phyloP scores from a whole-genome alignment of 2,797 vertebrate species.

The Helostoma temminkii region DNA sequence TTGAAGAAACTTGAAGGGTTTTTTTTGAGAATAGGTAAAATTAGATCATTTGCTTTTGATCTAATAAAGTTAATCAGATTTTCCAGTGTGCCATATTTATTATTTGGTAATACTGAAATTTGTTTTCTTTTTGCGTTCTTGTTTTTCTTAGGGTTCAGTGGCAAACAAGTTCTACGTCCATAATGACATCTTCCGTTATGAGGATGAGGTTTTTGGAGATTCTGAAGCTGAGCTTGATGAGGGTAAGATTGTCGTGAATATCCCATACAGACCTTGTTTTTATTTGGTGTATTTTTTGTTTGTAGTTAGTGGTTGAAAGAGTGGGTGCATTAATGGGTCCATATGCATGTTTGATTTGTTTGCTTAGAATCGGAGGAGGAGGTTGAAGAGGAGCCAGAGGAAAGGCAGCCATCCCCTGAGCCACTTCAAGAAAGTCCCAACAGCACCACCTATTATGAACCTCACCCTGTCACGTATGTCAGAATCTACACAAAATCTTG shows the following conservation, averaged over 20 bases:
- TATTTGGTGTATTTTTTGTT: background rate
- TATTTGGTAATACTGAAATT: no score
- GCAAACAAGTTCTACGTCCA: conserved; percentile 99
- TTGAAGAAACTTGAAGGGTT: no score
- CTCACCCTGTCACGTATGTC: conserved; percentile 90
- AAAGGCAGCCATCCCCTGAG: conserved; percentile 92
- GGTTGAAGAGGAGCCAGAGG: conserved; percentile 94
- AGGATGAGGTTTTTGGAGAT: conserved; percentile 98
- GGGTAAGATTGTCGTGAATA: conserved; percentile 76
- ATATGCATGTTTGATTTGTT: background rate
- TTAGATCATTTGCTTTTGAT: background rate
- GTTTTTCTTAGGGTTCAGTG: conserved; percentile 91
- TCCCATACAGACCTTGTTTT: background rate
- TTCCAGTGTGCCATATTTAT: background rate
- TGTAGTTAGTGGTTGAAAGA: background rate
- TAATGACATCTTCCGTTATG: conserved; percentile 99
- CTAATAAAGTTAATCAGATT: background rate
- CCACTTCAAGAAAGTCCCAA: conserved; percentile 92
- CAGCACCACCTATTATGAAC: conserved; percentile 91
- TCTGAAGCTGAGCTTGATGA: conserved; percentile 97
- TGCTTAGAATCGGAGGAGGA: conserved; percentile 94
- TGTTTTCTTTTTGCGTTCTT: background rate
- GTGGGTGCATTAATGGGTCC: background rate
- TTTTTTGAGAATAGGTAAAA: no score
- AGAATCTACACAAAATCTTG: conserved; percentile 2